Percentiles rank a stretch among this genome's conserved stretches.
phyloP scores from a whole-genome alignment of 2,113 vertebrate genomes.

The Gnathonemus longibarbis region DNA sequence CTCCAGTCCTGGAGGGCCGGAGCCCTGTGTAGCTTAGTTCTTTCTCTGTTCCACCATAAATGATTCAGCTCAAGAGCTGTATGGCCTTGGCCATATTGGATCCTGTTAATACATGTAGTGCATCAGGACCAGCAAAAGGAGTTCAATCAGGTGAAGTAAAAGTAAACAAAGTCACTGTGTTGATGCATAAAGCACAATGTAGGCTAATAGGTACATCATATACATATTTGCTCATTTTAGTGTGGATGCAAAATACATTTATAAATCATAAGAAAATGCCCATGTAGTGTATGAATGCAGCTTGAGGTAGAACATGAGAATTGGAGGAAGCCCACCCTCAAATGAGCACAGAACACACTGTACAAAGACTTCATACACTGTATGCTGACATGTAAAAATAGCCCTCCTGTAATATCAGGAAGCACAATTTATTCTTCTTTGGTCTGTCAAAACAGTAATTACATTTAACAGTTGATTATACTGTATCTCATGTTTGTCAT shows the following conservation, averaged over 20 bases:
- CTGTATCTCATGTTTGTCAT: not conserved
- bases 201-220: not conserved
- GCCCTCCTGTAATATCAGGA: not conserved
- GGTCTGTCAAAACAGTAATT: not conserved
- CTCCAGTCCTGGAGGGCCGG: too few relatives aligned
- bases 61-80: too few relatives aligned
- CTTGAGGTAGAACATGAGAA: not conserved
- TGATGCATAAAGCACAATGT: not conserved
- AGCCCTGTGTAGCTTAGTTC: too few relatives aligned
- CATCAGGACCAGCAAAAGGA: too few relatives aligned
- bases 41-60: too few relatives aligned
- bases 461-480: not conserved
- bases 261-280: not conserved
- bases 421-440: not conserved
- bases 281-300: not conserved
- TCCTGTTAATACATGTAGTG: too few relatives aligned
- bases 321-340: not conserved
- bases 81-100: too few relatives aligned
- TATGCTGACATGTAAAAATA: not conserved
- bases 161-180: not conserved
- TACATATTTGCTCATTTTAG: not conserved
- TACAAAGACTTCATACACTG: not conserved
- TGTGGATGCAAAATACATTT: not conserved
- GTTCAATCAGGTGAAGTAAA: too few relatives aligned
- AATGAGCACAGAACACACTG: not conserved